Evolutionary conservation across 2,113 vertebrate species (phyloP).

Genomic region (Hemichromis elongatus): DNA sequence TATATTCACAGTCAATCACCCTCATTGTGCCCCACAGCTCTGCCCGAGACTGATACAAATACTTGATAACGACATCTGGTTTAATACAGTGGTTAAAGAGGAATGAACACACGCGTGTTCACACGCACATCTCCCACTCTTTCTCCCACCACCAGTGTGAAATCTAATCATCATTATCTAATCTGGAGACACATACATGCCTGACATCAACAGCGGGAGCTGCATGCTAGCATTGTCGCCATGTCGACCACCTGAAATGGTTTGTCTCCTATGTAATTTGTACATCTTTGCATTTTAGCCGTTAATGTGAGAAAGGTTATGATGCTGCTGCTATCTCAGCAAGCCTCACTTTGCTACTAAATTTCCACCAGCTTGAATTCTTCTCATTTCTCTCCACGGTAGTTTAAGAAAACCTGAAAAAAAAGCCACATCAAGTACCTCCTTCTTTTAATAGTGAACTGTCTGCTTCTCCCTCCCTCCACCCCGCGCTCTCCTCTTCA

Average conservation of each 20-base stretch:
- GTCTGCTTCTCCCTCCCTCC: not conserved
- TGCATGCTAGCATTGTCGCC: not conserved
- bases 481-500: not conserved
- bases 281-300: not conserved
- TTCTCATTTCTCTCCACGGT: not conserved
- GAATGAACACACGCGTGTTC: not conserved
- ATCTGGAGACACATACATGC: conserved; percentile 38
- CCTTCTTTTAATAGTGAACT: conserved; percentile 14
- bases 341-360: not conserved
- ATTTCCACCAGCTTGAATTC: not conserved
- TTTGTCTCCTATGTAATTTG: not conserved
- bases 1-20: conserved; percentile 58
- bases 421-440: conserved; percentile 22
- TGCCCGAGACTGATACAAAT: conserved; percentile 6
- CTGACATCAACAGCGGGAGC: conserved; percentile 28
- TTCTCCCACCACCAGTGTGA: conserved; percentile 51
- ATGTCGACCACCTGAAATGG: not conserved
- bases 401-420: conserved; percentile 17
- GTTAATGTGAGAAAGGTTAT: not conserved
- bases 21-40: conserved; percentile 44
- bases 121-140: conserved; percentile 3
- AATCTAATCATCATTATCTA: conserved; percentile 63
- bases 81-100: conserved; percentile 24
- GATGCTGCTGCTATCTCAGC: not conserved
- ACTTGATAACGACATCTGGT: conserved; percentile 1